Base-by-base conservation (phyloP, 2,113 vertebrate species). In the Perca schrenkii region DNA sequence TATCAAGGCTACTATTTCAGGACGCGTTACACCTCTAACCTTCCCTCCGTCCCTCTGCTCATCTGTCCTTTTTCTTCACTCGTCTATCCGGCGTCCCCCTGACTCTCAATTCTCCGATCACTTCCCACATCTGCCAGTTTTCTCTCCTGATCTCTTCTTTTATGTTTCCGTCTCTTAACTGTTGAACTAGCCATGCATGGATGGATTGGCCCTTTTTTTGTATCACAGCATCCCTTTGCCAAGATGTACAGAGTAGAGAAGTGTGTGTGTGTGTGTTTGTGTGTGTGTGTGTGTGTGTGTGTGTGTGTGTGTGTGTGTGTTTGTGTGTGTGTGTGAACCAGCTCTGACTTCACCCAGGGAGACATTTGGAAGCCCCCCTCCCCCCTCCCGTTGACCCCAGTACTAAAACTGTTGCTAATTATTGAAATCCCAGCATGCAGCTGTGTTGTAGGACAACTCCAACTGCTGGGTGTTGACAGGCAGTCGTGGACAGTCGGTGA, bases 1-100 rank as follows among this genome's bases (percentile, higher is more conserved):
- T 54, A 84, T 79, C 81, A 83, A 63, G 74, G 64, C 43, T 7
- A 13, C 84, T 91, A 90, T 88, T 90, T 90, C 74, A 83, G 88
- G 84, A 81, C 34, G 1, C 19, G 49, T 6, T 52, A 7, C 57
- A 67, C 70, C 43, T 19, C 43, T 28, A 40, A 58, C 60, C 79
- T 19, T 43, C 54, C 61, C 54, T n/a, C 21, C 1, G 4, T 28
- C 64, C 22, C 70, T 19, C 70, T 50, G 50, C 72, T 86, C 75
- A 61, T 77, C 75, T 56, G 60, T 67, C 19, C 19, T 6, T 36
- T 43, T 25, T 52, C 61, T 49, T 49, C 74, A 47, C 28, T 73
- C 5, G 3, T 64, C 58, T 22, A 1, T 73, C 47, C 19, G 12
- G 2, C 21, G n/a, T 60, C 49, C 19, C 46, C 57, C 7, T 8